Evolutionary conservation across 1,140 invertebrate genomes (phyloP), one percentile per base, ranked within the genome.

Genomic region (Cyphomyrmex costatus): DNA sequence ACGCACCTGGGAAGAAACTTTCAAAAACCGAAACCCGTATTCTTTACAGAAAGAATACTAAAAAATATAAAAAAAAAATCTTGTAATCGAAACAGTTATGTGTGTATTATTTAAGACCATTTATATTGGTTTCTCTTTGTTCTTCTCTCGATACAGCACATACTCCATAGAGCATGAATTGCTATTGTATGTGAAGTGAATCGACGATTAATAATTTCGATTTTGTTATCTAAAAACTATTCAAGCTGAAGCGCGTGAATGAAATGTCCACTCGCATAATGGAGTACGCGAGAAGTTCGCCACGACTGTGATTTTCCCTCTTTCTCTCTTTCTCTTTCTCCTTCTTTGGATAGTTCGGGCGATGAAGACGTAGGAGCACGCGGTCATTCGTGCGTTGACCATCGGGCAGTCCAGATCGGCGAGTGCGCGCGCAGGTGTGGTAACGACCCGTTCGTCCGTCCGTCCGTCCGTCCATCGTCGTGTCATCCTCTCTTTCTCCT

Each of bases 321-420:
- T 49, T 42, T 80, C 49, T 56, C 30, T 80, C 42, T 36, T 21
- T 60, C 51, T 70, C 30, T 71, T 8, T 42, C 33, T 82, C 66
- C 49, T 66, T 46, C 27, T 49, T 56, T 33, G 68, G 36, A 14
- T 58, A 86, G 88, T 87, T 88, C 74, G 76, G 58, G 66, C 80
- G 70, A 71, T 70, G 78, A 83, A 58, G 76, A 85, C 21, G 46
- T 79, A 65, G 70, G 71, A 77, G 73, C 73, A 51, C 61, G 53
- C 88, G 89, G 88, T 90, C 90, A 92, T 65, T 92, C 89, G 87
- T 88, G 76, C 89, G 86, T 85, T 89, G 91, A 91, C 92, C 92
- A 89, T 88, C 92, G 91, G 77, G 87, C 87, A 87, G 89, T 87
- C 86, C 85, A 87, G 68, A 80, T 89, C 66, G 61, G 36, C 63